A percentile compares a stretch with the other conserved stretches of the same genome.
Conservation (phyloP, 2,888 invertebrate species). For the Xylota segnis region DNA sequence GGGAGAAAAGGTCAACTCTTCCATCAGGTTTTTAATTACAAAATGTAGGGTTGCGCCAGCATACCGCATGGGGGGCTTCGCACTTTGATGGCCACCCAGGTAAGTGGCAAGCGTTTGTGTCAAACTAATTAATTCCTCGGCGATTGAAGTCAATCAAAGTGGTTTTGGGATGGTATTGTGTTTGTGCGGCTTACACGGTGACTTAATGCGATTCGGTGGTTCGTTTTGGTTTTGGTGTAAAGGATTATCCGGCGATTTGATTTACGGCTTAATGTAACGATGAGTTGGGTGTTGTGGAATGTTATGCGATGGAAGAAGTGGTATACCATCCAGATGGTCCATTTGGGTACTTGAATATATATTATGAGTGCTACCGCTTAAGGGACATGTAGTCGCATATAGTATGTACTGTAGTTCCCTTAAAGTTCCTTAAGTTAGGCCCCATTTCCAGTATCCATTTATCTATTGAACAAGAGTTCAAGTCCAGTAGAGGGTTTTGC, state of each 20-base stretch:
- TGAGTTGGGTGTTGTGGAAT: neutral
- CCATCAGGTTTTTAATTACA: slow-evolving; percentile 71
- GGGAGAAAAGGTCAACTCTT: slow-evolving; percentile 61
- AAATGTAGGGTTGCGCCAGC: slow-evolving; percentile 30
- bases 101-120: slow-evolving; percentile 51
- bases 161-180: slow-evolving; percentile 37
- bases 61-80: slow-evolving; percentile 51
- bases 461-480: no score
- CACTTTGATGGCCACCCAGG: slow-evolving; percentile 66
- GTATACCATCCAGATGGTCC: no score
- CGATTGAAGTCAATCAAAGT: slow-evolving; percentile 34
- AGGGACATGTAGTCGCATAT: no score
- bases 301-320: neutral
- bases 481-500: no score
- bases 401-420: no score
- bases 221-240: slow-evolving; percentile 9
- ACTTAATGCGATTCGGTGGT: slow-evolving; percentile 38
- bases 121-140: slow-evolving; percentile 71
- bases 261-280: slow-evolving; percentile 22
- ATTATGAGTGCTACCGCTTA: no score
- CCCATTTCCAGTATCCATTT: no score
- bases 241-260: slow-evolving; percentile 42
- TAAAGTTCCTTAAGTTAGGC: no score
- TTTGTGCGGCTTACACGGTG: slow-evolving; percentile 27
- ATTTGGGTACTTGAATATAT: no score